These are phyloP conservation scores for Zaprionus tsacasi DNA, from an alignment of 1,140 invertebrate species.

Conservation along the genomic window DNA sequence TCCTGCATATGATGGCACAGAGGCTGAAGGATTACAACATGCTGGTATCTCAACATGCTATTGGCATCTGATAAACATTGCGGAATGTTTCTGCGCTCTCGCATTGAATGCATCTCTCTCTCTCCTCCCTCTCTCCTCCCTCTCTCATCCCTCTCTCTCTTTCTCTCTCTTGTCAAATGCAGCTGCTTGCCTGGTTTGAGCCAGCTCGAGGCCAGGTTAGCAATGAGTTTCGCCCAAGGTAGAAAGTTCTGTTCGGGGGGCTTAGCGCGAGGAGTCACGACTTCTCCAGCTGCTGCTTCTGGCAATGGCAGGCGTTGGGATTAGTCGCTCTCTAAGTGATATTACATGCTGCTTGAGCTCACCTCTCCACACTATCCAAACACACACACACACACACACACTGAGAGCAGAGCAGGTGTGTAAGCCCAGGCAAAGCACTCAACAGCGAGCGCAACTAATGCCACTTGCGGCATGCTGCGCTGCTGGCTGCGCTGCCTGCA, in stretches of 20 bases:
- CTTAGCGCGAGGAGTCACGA: slow-evolving; percentile 36
- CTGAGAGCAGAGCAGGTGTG: slow-evolving; percentile 2
- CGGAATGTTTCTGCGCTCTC: slow-evolving; percentile 26
- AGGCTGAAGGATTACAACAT: slow-evolving; percentile 16
- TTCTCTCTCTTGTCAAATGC: slow-evolving; percentile 34
- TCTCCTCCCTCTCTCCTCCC: neutral
- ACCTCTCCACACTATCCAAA: neutral
- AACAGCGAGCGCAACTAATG: slow-evolving; percentile 7
- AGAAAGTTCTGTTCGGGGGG: slow-evolving; percentile 14
- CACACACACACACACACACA: neutral
- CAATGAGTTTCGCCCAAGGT: neutral
- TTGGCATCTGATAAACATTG: slow-evolving; percentile 19
- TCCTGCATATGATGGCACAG: neutral
- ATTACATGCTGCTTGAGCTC: slow-evolving; percentile 62
- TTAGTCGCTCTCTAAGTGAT: slow-evolving; percentile 67
- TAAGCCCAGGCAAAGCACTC: slow-evolving; percentile 10
- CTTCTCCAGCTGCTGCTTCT: slow-evolving; percentile 25
- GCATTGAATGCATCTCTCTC: slow-evolving; percentile 4
- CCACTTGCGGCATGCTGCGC: neutral
- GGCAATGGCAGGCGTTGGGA: slow-evolving; percentile 44
- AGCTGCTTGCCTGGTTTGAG: slow-evolving; percentile 11
- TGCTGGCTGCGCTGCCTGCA: neutral
- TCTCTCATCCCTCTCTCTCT: neutral
- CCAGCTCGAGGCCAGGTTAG: slow-evolving; percentile 15
- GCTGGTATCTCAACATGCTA: slow-evolving; percentile 15